These are phyloP conservation scores for Octodon degus DNA, from an alignment of 2,113 vertebrate species.

Conservation along the genomic window DNA sequence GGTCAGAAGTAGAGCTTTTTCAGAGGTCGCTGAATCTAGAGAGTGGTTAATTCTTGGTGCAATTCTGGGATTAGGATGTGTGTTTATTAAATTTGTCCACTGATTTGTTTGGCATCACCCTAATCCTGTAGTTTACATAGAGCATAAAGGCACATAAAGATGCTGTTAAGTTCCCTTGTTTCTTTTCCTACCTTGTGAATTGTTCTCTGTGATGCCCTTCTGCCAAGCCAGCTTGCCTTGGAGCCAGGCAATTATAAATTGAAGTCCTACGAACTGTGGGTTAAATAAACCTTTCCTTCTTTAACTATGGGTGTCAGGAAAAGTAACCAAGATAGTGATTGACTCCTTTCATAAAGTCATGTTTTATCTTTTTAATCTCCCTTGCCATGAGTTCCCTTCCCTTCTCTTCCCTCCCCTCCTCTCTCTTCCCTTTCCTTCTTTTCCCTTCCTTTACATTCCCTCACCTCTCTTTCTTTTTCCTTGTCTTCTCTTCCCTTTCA, in stretches of 20 bases:
- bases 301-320: not conserved
- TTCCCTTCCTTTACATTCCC: not conserved
- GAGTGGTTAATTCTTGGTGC: not conserved
- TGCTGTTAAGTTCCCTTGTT: not conserved
- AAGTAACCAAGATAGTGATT: not conserved
- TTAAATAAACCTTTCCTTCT: not conserved
- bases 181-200: not conserved
- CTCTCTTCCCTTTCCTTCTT: not conserved
- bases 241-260: not conserved
- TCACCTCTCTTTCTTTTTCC: not conserved
- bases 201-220: not conserved
- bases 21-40: not conserved
- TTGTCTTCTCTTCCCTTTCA: not conserved
- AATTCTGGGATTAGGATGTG: not conserved
- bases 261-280: not conserved
- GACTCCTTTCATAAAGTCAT: not conserved
- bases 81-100: not conserved
- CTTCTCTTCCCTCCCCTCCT: too few relatives aligned
- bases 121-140: not conserved
- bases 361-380: not conserved
- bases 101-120: not conserved
- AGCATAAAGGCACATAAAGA: not conserved
- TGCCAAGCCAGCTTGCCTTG: not conserved
- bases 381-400: not conserved
- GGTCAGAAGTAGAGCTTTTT: too few relatives aligned